Evolutionary conservation across 2,113 vertebrate genomes (phyloP).

Genomic region (Cichladusa arquata): DNA sequence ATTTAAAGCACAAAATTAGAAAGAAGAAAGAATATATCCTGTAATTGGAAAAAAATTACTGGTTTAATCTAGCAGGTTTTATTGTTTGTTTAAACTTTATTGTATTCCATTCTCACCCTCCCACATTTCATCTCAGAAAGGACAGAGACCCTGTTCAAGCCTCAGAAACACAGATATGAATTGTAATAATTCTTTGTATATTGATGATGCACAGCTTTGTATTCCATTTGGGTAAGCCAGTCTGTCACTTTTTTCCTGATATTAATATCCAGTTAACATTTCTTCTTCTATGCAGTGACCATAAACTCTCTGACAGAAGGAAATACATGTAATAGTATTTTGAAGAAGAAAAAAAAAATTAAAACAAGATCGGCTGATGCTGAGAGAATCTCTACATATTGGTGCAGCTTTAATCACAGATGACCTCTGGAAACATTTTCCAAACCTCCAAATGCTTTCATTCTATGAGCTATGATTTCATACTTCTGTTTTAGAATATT

Average conservation of each 20-base stretch:
- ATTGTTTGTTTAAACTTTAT: background rate
- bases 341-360: accelerated
- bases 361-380: accelerated
- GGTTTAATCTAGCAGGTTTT: background rate
- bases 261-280: background rate
- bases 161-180: background rate
- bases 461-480: background rate
- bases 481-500: background rate
- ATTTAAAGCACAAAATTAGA: background rate
- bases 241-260: background rate
- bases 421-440: background rate
- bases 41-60: background rate
- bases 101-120: background rate
- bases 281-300: background rate
- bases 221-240: background rate
- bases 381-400: background rate
- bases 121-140: background rate
- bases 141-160: background rate
- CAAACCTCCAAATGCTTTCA: background rate
- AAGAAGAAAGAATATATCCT: background rate
- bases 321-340: background rate
- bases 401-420: background rate
- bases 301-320: background rate
- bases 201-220: background rate
- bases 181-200: background rate